Percentiles rank a stretch among this genome's conserved stretches.
Conservation (phyloP, 2,113 vertebrate species). For the Dermatemys mawii region DNA sequence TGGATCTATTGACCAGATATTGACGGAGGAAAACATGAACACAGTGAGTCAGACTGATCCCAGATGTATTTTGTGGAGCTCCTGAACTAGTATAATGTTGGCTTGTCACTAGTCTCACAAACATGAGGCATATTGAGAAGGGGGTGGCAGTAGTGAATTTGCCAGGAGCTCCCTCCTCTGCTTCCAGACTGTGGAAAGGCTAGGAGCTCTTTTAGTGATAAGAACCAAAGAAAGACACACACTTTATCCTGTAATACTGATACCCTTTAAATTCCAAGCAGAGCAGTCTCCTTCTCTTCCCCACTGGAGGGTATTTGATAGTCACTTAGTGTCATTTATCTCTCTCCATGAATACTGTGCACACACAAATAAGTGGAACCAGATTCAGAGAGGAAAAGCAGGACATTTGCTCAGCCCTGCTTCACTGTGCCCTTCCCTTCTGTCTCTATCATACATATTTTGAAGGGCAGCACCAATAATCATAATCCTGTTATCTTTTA, state of each 20-base stretch:
- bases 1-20: neutral
- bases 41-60: fast-evolving
- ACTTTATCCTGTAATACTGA: neutral
- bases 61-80: neutral
- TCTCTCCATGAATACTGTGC: neutral
- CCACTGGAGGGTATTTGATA: neutral
- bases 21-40: neutral
- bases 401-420: neutral
- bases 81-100: neutral
- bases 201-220: neutral
- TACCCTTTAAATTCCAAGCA: neutral
- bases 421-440: neutral
- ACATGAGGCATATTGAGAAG: neutral
- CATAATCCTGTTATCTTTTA: slow-evolving; percentile 22
- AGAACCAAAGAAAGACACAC: neutral
- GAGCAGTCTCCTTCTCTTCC: slow-evolving; percentile 5
- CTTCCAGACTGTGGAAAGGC: neutral
- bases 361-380: neutral
- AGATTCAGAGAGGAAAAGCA: neutral
- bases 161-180: neutral
- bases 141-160: neutral
- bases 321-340: neutral
- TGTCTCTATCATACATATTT: neutral
- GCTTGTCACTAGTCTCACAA: neutral
- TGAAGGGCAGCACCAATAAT: neutral